Percentiles rank a stretch among this genome's conserved stretches.
phyloP scores from a whole-genome alignment of 2,113 vertebrate genomes.

The Proterorhinus semilunaris region DNA sequence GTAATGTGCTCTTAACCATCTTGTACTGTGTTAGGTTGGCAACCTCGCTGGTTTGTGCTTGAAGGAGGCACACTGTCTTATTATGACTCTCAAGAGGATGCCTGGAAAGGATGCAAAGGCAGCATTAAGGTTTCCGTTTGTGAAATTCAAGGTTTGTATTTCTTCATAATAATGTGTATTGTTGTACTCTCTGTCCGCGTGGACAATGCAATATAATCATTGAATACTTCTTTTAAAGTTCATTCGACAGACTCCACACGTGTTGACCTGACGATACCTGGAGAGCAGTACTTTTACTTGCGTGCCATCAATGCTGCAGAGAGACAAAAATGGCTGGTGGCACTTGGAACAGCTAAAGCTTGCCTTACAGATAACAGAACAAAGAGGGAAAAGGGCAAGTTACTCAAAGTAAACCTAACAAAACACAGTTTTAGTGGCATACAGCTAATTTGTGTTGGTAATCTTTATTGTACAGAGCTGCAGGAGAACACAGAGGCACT shows the following conservation, averaged over 20 bases:
- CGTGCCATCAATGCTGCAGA: constrained; percentile 92
- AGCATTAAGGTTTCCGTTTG: constrained; percentile 98
- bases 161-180: background rate
- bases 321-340: constrained; percentile 95
- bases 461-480: constrained; percentile 78
- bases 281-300: constrained; percentile 97
- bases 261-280: constrained; percentile 93
- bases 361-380: constrained; percentile 94
- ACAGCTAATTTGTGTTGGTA: background rate
- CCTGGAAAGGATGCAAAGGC: constrained; percentile 98
- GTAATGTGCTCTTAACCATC: background rate
- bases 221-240: constrained; percentile 69
- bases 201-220: background rate
- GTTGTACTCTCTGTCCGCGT: background rate
- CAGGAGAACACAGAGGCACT: constrained; percentile 92
- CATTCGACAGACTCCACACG: constrained; percentile 90
- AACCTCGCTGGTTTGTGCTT: constrained; percentile 98
- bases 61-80: constrained; percentile 93
- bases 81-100: constrained; percentile 96
- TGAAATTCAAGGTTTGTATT: constrained; percentile 91
- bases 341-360: constrained; percentile 93
- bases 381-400: constrained; percentile 91
- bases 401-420: background rate
- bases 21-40: constrained; percentile 84
- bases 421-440: background rate